Base-by-base conservation (phyloP, 2,888 invertebrate species). In the Lycophotia porphyrea region DNA sequence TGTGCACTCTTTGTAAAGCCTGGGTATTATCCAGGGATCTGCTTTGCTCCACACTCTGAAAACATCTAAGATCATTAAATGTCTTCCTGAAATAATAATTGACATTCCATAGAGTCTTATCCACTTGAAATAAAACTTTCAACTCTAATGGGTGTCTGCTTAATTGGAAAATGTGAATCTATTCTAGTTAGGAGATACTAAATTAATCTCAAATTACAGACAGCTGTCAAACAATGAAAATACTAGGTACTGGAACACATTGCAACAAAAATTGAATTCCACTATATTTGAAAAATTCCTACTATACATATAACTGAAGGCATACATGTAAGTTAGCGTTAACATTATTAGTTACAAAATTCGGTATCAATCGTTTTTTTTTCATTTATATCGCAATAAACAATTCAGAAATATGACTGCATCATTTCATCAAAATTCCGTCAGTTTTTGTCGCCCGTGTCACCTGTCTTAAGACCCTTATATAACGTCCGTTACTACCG, bases 391-490 rank as follows among this genome's bases (percentile, higher is more conserved):
- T 76, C 36, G 79, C 76, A 78, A 86, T 74, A 87, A 84, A 84
- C 71, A 76, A 76, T 78, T 86, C 83, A 84, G 82, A 90, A 88
- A 89, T 88, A 91, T 87, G 86, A 88, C 88, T 88, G 84, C 85
- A 88, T 74, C 88, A 87, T 88, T 92, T 89, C 90, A 93, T 94
- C 92, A 93, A 92, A 93, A 93, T 92, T 92, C 92, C 89, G 91
- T 91, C 91, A 91, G 87, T 93, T 93, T 93, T 93, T 93, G 88
- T 88, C 88, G 76, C 58, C 44, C 31, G 44, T 89, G 88, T 93
- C 95, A 95, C 95, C 95, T 95, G 95, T 90, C 91, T 81, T 81
- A 58, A 84, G 80, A 82, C 92, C 92, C 92, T 88, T 86, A 82
- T 86, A 79, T 82, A 76, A 88, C 82, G 92, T 91, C 92, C 92